phyloP scores from a whole-genome alignment of 2,113 vertebrate genomes.

The Leuciscus idus region DNA sequence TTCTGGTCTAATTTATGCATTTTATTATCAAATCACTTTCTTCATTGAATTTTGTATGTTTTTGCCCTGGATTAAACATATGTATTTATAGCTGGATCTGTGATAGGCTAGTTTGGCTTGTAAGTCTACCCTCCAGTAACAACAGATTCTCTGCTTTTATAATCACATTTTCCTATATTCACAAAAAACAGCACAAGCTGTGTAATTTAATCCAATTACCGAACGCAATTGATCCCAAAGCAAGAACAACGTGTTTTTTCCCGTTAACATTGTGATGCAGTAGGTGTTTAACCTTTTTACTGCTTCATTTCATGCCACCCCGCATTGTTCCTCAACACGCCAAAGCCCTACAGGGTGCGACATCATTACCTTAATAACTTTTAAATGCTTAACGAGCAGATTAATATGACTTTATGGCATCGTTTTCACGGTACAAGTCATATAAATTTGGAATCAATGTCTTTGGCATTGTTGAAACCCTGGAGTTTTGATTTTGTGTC shows the following conservation, averaged over 20 bases:
- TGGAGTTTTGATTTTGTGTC: neutral
- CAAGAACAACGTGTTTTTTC: slow-evolving; percentile 51
- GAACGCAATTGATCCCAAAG: slow-evolving; percentile 52
- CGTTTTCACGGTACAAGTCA: slow-evolving; percentile 25
- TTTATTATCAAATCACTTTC: neutral
- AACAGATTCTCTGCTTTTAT: neutral
- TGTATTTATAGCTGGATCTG: neutral
- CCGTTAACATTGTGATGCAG: slow-evolving; percentile 50
- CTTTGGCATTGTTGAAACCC: slow-evolving; percentile 3
- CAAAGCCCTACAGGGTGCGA: neutral
- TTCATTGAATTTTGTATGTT: neutral
- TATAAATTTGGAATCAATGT: slow-evolving; percentile 19
- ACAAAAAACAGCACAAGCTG: slow-evolving; percentile 38
- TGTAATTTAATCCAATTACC: neutral
- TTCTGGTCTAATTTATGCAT: neutral
- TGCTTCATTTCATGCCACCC: slow-evolving; percentile 30
- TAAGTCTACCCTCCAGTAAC: neutral
- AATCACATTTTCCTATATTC: slow-evolving; percentile 16
- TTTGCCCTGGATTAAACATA: neutral
- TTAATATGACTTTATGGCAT: slow-evolving; percentile 41
- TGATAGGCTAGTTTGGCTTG: neutral
- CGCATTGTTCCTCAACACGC: neutral
- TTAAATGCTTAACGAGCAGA: slow-evolving; percentile 53
- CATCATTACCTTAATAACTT: slow-evolving; percentile 48
- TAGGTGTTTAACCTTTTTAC: slow-evolving; percentile 47